Percentiles rank a stretch among this genome's conserved stretches.
Evolutionary conservation across 2,797 vertebrate genomes (phyloP).

Genomic region (Enteromius trimaculatus): DNA sequence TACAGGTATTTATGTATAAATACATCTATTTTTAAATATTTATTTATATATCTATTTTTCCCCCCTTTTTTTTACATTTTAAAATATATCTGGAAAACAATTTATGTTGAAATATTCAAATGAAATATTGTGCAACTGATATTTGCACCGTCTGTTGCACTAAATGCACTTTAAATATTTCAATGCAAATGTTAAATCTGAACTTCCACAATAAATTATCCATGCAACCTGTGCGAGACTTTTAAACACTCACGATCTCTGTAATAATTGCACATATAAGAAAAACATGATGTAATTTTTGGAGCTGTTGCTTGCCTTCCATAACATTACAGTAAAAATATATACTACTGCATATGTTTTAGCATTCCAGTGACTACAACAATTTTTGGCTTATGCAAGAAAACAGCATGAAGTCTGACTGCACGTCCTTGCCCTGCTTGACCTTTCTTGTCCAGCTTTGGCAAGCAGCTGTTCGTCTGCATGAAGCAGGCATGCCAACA

Average conservation of each 20-base stretch:
- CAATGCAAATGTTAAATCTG: constrained; percentile 48
- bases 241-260: not conserved
- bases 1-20: too few species aligned
- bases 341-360: not conserved
- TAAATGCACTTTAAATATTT: constrained; percentile 56
- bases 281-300: not conserved
- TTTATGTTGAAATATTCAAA: not conserved
- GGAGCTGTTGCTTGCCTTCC: not conserved
- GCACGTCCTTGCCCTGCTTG: not conserved
- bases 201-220: not conserved
- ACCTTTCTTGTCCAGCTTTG: constrained; percentile 19
- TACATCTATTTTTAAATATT: too few species aligned
- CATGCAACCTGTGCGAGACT: not conserved
- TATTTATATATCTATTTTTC: too few species aligned
- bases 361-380: not conserved
- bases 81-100: not conserved
- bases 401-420: not conserved
- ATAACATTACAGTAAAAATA: not conserved
- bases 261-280: not conserved
- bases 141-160: not conserved
- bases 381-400: not conserved
- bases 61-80: not conserved
- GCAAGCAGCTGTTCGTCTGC: not conserved
- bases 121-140: not conserved
- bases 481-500: not conserved